Base-by-base conservation (phyloP, 2,888 invertebrate species). In the Palloptera scutellata region DNA sequence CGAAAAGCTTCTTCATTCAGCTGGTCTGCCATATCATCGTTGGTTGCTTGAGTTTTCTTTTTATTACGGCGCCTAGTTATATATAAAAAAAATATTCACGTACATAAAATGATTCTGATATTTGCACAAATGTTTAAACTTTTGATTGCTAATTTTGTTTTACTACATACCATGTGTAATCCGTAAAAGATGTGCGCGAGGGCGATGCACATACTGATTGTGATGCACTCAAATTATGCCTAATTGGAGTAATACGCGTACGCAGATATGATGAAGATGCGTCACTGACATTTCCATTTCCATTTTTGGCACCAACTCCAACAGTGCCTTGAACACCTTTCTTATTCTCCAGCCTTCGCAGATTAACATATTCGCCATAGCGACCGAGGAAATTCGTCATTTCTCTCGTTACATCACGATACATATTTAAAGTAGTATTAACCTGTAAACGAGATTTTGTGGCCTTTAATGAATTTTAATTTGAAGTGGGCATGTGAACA, bases 371-470 rank as follows among this genome's bases (percentile, higher is more conserved):
- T 55, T 70, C 77, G 63, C 76, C 77, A 71, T 78, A 88, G 71
- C 89, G 88, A 76, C 90, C 90, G 74, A 91, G 83, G 80, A 90
- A 91, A 61, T 88, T 87, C 20, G 89, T 87, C 57, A 91, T 89
- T 80, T 91, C 90, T 77, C 89, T 89, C 88, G 91, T 88, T 57
- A 91, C 86, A 12, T 89, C 89, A 70, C 88, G 87, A 83, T 90
- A 90, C 90, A 91, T 91, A 78, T 89, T 88, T 69, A 89, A 86
- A 78, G 88, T 90, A 60, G 89, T 87, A 78, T 90, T 90, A 74
- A 88, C 88, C 91, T 91, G 80, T 40, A 83, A 17, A 66, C 6
- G 6, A 57, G 48, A 57, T 6, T 13, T 8, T n/a, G 2, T 42
- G 1, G 17, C 13, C 12, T 58, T 58, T 19, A 17, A 59, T 15